Evolutionary conservation across 2,113 vertebrate species (phyloP).

Genomic region (Phalacrocorax brasilianus): DNA sequence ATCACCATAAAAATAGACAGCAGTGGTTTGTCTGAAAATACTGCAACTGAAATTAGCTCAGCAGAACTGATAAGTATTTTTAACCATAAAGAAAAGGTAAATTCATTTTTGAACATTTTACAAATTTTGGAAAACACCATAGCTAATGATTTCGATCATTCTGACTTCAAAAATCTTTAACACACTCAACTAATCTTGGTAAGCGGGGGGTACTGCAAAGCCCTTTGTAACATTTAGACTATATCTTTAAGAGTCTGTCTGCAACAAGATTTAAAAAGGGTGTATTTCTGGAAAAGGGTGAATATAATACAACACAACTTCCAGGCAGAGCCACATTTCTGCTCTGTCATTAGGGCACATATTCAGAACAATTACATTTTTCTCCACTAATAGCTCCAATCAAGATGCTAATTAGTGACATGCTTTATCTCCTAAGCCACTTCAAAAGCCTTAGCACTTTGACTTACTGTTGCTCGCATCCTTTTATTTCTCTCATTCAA

Average conservation of each 20-base stretch:
- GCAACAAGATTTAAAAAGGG: background rate
- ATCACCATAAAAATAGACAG: background rate
- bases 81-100: background rate
- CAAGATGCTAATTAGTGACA: slow-evolving; percentile 44
- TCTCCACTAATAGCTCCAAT: slow-evolving; percentile 27
- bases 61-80: background rate
- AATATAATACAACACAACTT: slow-evolving; percentile 9
- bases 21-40: slow-evolving; percentile 19
- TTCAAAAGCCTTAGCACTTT: slow-evolving; percentile 61
- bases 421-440: slow-evolving; percentile 31
- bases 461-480: slow-evolving; percentile 92
- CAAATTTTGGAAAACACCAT: background rate
- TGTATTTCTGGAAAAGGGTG: slow-evolving; percentile 29
- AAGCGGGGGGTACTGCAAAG: background rate
- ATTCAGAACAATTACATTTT: slow-evolving; percentile 36
- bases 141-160: background rate
- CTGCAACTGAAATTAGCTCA: slow-evolving; percentile 24
- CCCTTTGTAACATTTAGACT: background rate
- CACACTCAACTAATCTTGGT: background rate
- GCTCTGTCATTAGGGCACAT: background rate
- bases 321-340: slow-evolving; percentile 29
- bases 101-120: background rate
- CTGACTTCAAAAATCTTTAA: background rate
- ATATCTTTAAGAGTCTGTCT: slow-evolving; percentile 44
- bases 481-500: slow-evolving; percentile 85